Conservation (phyloP, 2,113 vertebrate species). For the Eublepharis macularius region DNA sequence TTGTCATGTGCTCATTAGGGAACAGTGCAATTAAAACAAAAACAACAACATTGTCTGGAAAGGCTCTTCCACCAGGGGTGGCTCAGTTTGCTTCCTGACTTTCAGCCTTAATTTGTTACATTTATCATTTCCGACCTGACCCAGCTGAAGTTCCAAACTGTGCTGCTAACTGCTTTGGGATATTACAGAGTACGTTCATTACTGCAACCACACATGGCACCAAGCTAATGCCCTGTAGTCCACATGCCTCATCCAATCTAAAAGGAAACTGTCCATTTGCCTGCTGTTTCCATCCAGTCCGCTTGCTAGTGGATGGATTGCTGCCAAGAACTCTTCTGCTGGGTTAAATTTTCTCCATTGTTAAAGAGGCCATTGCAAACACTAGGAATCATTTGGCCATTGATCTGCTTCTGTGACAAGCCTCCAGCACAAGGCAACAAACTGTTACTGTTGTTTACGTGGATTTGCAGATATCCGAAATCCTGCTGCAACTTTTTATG, state of each 20-base stretch:
- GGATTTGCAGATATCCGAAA: neutral
- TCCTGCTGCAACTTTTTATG: neutral
- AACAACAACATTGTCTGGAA: neutral
- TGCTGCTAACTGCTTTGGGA: neutral
- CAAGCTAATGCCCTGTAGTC: neutral
- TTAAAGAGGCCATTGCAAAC: neutral
- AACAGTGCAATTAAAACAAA: neutral
- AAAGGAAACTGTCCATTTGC: neutral
- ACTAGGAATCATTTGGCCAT: neutral
- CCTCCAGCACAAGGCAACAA: neutral
- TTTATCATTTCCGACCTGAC: neutral
- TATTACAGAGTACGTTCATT: neutral
- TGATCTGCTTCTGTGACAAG: slow-evolving; percentile 7
- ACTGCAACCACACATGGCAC: neutral
- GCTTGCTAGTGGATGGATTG: neutral
- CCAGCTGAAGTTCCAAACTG: neutral
- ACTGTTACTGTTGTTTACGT: neutral
- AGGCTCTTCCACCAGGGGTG: neutral
- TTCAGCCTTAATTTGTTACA: neutral
- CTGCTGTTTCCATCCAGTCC: neutral
- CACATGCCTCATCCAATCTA: neutral
- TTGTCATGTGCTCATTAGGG: too few species aligned
- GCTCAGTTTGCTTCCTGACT: neutral
- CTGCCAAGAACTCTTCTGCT: neutral
- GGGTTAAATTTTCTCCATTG: slow-evolving; percentile 11